Evolutionary conservation across 2,888 invertebrate species (phyloP).

Genomic region (Monopis laevigella): DNA sequence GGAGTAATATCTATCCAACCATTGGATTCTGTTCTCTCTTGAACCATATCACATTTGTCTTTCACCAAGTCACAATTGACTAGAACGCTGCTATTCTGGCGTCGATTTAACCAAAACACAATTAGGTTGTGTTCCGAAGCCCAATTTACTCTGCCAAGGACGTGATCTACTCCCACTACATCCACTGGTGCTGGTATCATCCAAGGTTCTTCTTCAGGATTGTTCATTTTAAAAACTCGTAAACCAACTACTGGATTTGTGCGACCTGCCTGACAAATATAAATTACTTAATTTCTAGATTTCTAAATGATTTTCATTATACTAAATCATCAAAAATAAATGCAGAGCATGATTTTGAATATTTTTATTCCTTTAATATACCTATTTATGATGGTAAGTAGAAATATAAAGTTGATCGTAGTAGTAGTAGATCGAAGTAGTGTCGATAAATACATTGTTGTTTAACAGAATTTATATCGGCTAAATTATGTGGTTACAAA

Average conservation of each 20-base stretch:
- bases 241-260: conserved; percentile 77
- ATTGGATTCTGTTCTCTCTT: conserved; percentile 59
- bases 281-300: conserved; percentile 5
- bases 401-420: too few relatives aligned
- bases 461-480: too few relatives aligned
- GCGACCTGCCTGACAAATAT: conserved; percentile 70
- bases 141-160: conserved; percentile 80
- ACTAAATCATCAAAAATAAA: conserved; percentile 37
- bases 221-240: conserved; percentile 66
- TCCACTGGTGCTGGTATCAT: conserved; percentile 61
- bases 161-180: conserved; percentile 68
- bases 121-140: conserved; percentile 71
- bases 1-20: conserved; percentile 76
- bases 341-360: too few relatives aligned
- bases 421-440: too few relatives aligned
- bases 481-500: too few relatives aligned
- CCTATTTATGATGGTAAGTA: too few relatives aligned
- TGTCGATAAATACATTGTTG: too few relatives aligned
- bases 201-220: conserved; percentile 36
- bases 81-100: conserved; percentile 77
- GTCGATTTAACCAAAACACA: conserved; percentile 85
- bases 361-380: too few relatives aligned
- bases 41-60: conserved; percentile 45
- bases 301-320: neutral
- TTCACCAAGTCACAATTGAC: conserved; percentile 63